These are phyloP conservation scores for Batillaria attramentaria DNA, from an alignment of 1,140 invertebrate species.

Conservation along the genomic window DNA sequence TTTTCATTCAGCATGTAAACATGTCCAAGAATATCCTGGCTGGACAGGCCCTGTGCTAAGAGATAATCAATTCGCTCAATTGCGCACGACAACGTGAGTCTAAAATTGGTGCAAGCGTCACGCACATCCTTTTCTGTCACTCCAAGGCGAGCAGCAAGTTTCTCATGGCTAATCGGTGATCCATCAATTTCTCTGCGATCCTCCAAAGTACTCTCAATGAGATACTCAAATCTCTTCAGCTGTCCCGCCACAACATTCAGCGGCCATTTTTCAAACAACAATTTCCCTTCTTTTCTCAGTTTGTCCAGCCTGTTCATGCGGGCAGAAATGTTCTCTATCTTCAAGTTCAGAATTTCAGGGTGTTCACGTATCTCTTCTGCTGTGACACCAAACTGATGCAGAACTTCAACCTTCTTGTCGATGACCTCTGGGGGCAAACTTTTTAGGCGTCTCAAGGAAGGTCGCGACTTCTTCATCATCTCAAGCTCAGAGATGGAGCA, in stretches of 20 bases:
- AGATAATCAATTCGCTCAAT: slow-evolving; percentile 11
- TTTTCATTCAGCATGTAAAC: slow-evolving; percentile 17
- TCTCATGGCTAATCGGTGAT: not conserved
- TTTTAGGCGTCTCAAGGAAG: not conserved
- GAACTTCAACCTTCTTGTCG: not conserved
- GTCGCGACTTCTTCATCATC: not conserved
- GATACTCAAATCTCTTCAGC: not conserved
- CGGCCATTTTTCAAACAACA: slow-evolving; percentile 12
- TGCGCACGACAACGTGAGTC: not conserved
- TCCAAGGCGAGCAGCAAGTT: not conserved
- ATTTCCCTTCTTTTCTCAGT: slow-evolving; percentile 4
- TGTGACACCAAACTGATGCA: not conserved
- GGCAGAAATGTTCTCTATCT: not conserved
- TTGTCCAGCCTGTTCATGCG: not conserved
- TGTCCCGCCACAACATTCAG: not conserved
- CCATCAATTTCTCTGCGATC: slow-evolving; percentile 7
- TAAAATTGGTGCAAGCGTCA: slow-evolving; percentile 23
- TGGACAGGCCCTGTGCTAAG: slow-evolving; percentile 1
- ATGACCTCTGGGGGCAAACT: not conserved
- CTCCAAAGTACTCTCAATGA: not conserved
- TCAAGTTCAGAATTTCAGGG: slow-evolving; percentile 8
- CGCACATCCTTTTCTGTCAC: slow-evolving; percentile 15
- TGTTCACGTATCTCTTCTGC: not conserved
- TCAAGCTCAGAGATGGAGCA: slow-evolving; percentile 10
- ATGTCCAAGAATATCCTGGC: slow-evolving; percentile 1